Base-by-base conservation (phyloP, 2,797 vertebrate genomes). In the Sparus aurata region DNA sequence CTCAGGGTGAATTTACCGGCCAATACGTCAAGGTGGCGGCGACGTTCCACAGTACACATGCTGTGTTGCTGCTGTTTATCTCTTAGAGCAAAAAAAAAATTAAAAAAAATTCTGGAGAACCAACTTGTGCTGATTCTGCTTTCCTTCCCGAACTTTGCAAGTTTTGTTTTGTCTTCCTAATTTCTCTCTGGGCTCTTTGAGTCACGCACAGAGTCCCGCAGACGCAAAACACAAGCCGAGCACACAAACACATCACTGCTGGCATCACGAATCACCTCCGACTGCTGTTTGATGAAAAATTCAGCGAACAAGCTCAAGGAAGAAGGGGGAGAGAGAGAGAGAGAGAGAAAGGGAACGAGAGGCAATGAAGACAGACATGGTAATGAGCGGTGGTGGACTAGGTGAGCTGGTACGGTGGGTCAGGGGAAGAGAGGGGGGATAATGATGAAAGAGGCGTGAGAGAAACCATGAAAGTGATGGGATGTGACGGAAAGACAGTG, bases 271-370 rank as follows among this genome's bases (percentile, higher is more conserved):
- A 91, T 82, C 60, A 67, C 63, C 62, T 65, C 70, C 59, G 78
- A 84, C 79, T 87, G 75, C 50, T 65, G 63, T 77, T 77, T 80
- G 73, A 85, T 76, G 65, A 82, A 74, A 65, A 80, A 60, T 27
- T 79, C 69, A 43, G 27, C 20, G 50, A 78, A 47, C 13, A 45
- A 58, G 20, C 50, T 55, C 20, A 60, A 75, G 59, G 34, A 60
- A 47, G 46, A 38, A 57, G 22, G 22, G 20, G 17, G 25, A 65
- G 4, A 8, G 34, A 18, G 3, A 13, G 13, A 67, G 61, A 73
- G 20, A 20, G 22, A 65, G 4, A 5, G 30, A n/a, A n/a, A 18
- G 3, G 16, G 12, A 67, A 60, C 60, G 23, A 61, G 57, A 71
- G 41, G 58, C 65, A 47, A 60, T 30, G 50, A 75, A 71, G 23